These are phyloP conservation scores for Bursaphelenchus okinawaensis DNA, from an alignment of 2,888 invertebrate genomes.

Conservation along the genomic window DNA sequence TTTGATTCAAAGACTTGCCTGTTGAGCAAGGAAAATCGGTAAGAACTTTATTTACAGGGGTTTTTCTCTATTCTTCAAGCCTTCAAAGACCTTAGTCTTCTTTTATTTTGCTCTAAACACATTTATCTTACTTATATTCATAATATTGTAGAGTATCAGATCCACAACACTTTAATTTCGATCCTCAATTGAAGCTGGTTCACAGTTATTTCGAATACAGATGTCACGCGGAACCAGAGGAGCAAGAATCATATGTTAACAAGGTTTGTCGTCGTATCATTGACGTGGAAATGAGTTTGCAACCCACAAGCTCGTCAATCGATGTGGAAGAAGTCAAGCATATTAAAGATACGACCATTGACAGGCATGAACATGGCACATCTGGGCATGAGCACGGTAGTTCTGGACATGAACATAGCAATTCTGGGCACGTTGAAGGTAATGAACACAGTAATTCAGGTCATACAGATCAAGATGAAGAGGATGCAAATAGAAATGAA, in stretches of 20 bases:
- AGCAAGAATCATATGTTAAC: background rate
- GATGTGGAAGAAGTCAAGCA: constrained; percentile 17
- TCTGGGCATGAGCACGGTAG: no score
- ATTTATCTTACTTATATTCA: no score
- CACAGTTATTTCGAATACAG: constrained; percentile 53
- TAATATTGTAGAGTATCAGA: constrained; percentile 42
- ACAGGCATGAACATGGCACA: no score
- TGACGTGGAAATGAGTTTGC: constrained; percentile 17
- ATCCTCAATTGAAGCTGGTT: constrained; percentile 31
- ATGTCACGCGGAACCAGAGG: constrained; percentile 42
- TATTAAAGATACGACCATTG: constrained; percentile 2
- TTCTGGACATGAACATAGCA: no score
- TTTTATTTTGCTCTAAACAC: no score
- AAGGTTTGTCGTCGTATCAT: background rate
- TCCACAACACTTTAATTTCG: constrained; percentile 51
- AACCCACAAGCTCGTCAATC: constrained; percentile 12
- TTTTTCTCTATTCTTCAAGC: no score
- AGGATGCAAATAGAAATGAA: no score
- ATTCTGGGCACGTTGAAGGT: no score
- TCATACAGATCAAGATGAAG: no score
- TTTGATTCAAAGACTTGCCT: constrained; percentile 53
- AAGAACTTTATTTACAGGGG: no score
- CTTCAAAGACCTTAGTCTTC: no score
- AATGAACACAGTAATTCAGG: no score
- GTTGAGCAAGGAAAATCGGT: constrained; percentile 55